Evolutionary conservation across 2,797 vertebrate species (phyloP).

Genomic region (Natrix natrix): DNA sequence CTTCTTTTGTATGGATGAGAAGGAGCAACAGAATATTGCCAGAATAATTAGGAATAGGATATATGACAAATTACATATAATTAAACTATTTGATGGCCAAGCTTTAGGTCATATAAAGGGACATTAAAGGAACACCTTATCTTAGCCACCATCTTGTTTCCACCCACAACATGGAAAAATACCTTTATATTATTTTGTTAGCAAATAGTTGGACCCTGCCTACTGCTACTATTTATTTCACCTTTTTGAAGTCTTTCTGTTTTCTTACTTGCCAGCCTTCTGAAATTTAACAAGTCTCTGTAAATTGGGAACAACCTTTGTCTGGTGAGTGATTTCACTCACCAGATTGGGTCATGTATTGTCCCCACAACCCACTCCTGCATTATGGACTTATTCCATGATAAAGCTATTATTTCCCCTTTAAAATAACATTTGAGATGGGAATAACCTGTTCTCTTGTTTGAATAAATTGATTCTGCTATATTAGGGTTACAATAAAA

Average conservation of each 20-base stretch:
- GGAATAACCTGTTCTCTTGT: not conserved
- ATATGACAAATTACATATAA: accelerated
- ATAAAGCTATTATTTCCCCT: not conserved
- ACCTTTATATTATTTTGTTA: not conserved
- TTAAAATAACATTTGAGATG: not conserved
- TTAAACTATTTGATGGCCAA: not conserved
- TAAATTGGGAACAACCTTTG: conserved; percentile 18
- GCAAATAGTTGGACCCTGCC: not conserved
- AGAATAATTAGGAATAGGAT: not conserved
- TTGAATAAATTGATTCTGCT: not conserved
- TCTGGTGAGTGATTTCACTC: not conserved
- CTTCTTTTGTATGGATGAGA: not conserved
- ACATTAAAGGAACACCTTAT: not conserved
- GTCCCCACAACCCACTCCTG: not conserved
- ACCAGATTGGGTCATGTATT: not conserved
- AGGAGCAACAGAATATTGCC: not conserved
- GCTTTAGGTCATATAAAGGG: not conserved
- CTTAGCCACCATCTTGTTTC: not conserved
- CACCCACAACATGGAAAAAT: not conserved
- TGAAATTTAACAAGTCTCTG: conserved; percentile 16
- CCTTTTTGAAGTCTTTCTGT: not conserved
- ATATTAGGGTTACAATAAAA: not conserved
- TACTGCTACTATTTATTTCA: not conserved
- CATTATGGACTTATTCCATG: conserved; percentile 2
- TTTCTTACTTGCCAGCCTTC: not conserved